Conservation (phyloP, 2,113 vertebrate genomes). For the Colinus virginianus region DNA sequence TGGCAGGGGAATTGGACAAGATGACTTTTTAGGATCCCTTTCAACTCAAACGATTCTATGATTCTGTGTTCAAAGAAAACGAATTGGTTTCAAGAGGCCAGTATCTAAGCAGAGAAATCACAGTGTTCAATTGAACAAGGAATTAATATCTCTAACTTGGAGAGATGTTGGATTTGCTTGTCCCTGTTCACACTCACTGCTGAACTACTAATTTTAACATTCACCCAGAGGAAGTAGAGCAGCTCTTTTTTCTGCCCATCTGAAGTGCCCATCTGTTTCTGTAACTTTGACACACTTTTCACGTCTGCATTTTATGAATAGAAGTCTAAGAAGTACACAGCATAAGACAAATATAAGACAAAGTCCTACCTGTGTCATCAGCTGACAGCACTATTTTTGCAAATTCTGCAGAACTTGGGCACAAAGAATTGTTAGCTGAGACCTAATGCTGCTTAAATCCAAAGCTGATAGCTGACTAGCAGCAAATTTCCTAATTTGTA, state of each 20-base stretch:
- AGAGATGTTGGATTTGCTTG: not conserved
- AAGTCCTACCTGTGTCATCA: not conserved
- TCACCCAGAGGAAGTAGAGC: not conserved
- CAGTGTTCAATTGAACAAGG: not conserved
- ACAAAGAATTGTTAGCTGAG: not conserved
- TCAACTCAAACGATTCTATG: too few species aligned
- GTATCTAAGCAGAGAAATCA: not conserved
- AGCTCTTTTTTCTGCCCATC: not conserved
- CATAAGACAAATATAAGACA: not conserved
- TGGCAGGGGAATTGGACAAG: too few species aligned
- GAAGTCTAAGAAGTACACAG: not conserved
- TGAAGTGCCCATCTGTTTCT: not conserved
- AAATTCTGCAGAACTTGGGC: not conserved
- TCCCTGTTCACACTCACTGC: not conserved
- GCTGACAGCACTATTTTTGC: not conserved
- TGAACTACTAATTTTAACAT: not conserved
- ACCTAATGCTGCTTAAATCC: not conserved
- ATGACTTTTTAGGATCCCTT: not conserved
- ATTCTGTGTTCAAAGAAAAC: not conserved
- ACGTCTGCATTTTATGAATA: not conserved
- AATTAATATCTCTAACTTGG: not conserved
- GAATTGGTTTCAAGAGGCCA: not conserved
- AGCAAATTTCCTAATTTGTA: not conserved
- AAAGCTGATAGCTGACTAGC: not conserved
- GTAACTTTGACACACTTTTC: not conserved